These are phyloP conservation scores for Rhincodon typus DNA, from an alignment of 2,797 vertebrate species.

Conservation along the genomic window DNA sequence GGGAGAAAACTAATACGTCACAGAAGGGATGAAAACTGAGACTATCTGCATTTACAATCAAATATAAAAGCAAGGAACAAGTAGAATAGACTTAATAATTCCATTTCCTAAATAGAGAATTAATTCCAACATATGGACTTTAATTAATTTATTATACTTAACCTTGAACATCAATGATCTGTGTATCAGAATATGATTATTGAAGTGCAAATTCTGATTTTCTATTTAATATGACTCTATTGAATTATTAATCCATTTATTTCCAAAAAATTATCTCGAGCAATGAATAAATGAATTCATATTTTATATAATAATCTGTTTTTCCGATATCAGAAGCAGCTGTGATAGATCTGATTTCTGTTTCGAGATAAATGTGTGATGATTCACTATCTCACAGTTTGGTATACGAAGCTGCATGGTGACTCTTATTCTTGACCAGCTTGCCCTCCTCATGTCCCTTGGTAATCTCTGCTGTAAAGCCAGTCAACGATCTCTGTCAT, in stretches of 20 bases:
- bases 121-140: constrained; percentile 6
- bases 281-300: constrained; percentile 1
- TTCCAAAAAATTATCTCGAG: background rate
- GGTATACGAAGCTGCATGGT: background rate
- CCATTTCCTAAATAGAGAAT: background rate
- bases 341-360: background rate
- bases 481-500: background rate
- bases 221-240: background rate
- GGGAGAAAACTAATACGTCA: background rate
- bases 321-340: background rate
- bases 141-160: constrained; percentile 2
- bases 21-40: background rate
- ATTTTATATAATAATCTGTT: background rate
- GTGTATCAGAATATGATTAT: background rate
- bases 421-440: background rate
- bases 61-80: background rate
- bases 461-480: background rate
- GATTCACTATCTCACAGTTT: background rate
- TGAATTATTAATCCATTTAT: background rate
- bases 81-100: background rate
- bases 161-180: background rate
- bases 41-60: background rate
- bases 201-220: background rate
- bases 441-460: background rate
- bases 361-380: too few relatives aligned